Base-by-base conservation (phyloP, 2,888 invertebrate genomes). In the Smittia sp. region DNA sequence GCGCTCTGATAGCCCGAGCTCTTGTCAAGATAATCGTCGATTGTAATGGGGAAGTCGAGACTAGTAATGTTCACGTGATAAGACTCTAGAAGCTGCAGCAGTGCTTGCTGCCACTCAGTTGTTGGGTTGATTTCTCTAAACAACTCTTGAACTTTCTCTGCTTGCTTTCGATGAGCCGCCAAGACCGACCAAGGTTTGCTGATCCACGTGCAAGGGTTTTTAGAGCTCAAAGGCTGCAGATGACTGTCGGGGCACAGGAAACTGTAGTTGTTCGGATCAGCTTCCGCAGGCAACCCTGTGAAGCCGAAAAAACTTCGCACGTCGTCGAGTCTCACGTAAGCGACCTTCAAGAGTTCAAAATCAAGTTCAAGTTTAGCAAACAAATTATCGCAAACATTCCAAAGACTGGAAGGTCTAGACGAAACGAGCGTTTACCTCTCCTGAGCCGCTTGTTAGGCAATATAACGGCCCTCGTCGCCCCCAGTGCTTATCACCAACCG, bases 401-500 rank as follows among this genome's bases (percentile, higher is more conserved):
- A n/a, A n/a, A n/a, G n/a, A n/a, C n/a, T n/a, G n/a, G n/a, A n/a
- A n/a, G n/a, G n/a, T n/a, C n/a, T n/a, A n/a, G n/a, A n/a, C 38
- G 38, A 38, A 11, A 38, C 38, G 11, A 38, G 38, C 38, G 38
- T 15, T 46, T 27, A 94, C 86, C 79, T 94, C 92, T 0, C 94
- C 96, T 0, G 85, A 85, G 13, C 89, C 89, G 75, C 90, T 90
- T 0, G 88, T 87, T 22, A 96, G 84, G 77, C 97, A 97, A 38
- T 87, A 84, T 1, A 96, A 84, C 0, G 93, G 89, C 0, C 96
- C 96, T 62, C 88, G 85, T 75, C 90, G 86, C 1, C 96, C 96
- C 85, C 92, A 92, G 81, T 92, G 94, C 72, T 89, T 89, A 81
- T 96, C 96, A 1, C 84, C 83, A 0, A 80, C 80, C 0, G 86